These are phyloP conservation scores for Genyomyrus donnyi DNA, from an alignment of 2,113 vertebrate genomes.

Conservation along the genomic window DNA sequence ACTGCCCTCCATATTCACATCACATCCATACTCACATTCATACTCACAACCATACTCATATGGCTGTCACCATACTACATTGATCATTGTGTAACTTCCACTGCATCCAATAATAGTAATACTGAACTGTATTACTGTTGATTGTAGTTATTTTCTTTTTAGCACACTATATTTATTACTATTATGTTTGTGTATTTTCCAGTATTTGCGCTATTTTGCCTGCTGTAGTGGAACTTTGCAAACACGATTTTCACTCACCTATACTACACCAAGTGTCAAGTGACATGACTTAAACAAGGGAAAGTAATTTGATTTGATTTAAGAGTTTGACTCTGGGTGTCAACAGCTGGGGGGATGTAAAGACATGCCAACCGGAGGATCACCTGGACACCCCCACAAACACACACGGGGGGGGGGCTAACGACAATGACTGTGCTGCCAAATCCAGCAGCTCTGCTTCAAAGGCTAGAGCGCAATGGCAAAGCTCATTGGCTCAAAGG, in stretches of 20 bases:
- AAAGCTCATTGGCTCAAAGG: not conserved
- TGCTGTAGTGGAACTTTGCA: not conserved
- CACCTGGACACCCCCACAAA: not conserved
- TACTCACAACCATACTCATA: not conserved
- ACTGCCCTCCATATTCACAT: not conserved
- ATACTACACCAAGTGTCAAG: not conserved
- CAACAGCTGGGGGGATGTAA: not conserved
- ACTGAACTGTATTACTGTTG: not conserved
- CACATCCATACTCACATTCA: not conserved
- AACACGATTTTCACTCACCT: not conserved
- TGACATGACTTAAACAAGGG: not conserved
- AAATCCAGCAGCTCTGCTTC: not conserved
- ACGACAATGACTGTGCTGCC: not conserved
- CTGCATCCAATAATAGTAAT: not conserved
- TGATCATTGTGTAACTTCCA: not conserved
- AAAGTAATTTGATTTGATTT: not conserved
- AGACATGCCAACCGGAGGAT: not conserved
- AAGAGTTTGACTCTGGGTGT: not conserved
- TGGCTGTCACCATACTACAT: no score
- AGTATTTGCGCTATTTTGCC: not conserved
- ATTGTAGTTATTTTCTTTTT: not conserved
- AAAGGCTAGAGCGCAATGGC: not conserved
- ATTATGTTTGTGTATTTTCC: not conserved
- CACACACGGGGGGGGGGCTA: not conserved
- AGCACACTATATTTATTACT: not conserved